These are phyloP conservation scores for Anorthoa munda DNA, from an alignment of 2,888 invertebrate species.

Conservation along the genomic window DNA sequence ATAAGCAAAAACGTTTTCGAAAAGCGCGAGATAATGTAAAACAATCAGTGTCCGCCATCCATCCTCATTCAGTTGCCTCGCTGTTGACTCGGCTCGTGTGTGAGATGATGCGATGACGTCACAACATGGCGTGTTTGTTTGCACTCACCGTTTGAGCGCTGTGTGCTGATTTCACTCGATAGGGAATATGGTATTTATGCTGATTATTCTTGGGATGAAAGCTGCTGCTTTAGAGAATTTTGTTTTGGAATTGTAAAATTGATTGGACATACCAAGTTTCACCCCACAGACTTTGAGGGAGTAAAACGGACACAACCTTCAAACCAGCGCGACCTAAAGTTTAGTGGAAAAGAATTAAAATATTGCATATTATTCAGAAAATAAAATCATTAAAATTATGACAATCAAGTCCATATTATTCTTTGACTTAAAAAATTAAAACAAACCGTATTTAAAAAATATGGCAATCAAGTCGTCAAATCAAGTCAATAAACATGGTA, in stretches of 20 bases:
- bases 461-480: too few relatives aligned
- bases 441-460: too few relatives aligned
- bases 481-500: too few relatives aligned
- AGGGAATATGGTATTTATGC: background rate
- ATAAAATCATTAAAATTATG: too few relatives aligned
- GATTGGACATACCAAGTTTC: background rate
- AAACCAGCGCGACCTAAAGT: too few relatives aligned
- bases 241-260: background rate
- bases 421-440: too few relatives aligned
- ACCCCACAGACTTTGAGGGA: too few relatives aligned
- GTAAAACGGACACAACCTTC: too few relatives aligned
- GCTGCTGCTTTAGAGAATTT: background rate
- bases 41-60: constrained; percentile 31
- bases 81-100: constrained; percentile 31
- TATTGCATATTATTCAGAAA: too few relatives aligned
- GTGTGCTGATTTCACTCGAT: constrained; percentile 12
- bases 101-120: constrained; percentile 47
- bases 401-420: too few relatives aligned
- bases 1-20: background rate
- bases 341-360: too few relatives aligned
- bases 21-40: constrained; percentile 42
- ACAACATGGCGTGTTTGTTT: constrained; percentile 39
- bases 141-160: constrained; percentile 13
- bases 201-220: background rate
- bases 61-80: background rate